phyloP scores from a whole-genome alignment of 2,113 vertebrate species.

The Crotophaga sulcirostris region DNA sequence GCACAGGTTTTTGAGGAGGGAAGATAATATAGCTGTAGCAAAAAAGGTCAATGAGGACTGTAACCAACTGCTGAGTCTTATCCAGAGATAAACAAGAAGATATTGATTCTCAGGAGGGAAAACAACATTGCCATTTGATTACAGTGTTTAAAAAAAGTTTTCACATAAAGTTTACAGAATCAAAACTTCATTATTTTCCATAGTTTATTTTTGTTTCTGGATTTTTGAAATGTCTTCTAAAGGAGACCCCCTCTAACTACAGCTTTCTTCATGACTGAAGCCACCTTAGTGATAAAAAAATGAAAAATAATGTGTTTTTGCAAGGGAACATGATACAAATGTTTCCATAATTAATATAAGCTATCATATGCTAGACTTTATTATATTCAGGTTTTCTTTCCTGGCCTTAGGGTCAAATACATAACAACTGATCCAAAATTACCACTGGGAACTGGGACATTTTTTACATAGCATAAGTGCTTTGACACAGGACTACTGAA shows the following conservation, averaged over 20 bases:
- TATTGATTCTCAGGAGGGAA: not conserved
- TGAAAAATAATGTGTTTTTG: not conserved
- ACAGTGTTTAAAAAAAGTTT: not conserved
- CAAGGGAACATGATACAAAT: not conserved
- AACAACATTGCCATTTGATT: conserved; percentile 17
- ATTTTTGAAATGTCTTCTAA: conserved; percentile 36
- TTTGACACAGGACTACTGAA: not conserved
- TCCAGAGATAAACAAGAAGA: not conserved
- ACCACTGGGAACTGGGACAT: not conserved
- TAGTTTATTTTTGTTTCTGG: conserved; percentile 6
- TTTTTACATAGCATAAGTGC: not conserved
- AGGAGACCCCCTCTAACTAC: conserved; percentile 1
- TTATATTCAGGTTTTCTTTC: not conserved
- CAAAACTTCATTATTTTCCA: conserved; percentile 24
- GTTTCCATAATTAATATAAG: conserved; percentile 22
- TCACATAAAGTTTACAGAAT: conserved; percentile 19
- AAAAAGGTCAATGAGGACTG: not conserved
- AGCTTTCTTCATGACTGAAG: conserved; percentile 8
- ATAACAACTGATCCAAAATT: not conserved
- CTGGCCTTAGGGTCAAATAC: not conserved
- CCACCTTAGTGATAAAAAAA: not conserved
- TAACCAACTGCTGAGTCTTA: not conserved
- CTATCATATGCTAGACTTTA: not conserved
- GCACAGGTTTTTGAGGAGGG: not conserved
- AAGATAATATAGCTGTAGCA: not conserved